phyloP scores from a whole-genome alignment of 2,797 vertebrate genomes.

The Staurois parvus region DNA sequence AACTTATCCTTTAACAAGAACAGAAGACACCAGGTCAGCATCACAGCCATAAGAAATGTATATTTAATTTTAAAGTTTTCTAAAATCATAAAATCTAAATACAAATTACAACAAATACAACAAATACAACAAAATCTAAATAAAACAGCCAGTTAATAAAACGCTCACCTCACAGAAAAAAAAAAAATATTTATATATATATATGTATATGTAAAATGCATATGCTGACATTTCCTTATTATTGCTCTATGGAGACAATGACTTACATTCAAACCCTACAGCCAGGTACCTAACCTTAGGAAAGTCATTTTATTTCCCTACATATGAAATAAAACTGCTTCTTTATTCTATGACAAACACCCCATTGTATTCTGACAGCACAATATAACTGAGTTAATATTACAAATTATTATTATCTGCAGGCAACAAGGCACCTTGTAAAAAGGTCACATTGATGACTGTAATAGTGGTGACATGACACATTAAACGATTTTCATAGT shows the following conservation, averaged over 20 bases:
- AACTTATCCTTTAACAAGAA: too few relatives aligned
- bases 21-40: too few relatives aligned
- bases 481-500: slow-evolving; percentile 39
- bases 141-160: too few relatives aligned
- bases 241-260: slow-evolving; percentile 50
- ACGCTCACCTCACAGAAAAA: too few relatives aligned
- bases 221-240: slow-evolving; percentile 8
- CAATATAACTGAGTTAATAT: slow-evolving; percentile 63
- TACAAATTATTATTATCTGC: slow-evolving; percentile 62
- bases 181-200: neutral
- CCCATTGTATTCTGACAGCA: slow-evolving; percentile 59
- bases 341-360: slow-evolving; percentile 57
- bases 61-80: too few relatives aligned
- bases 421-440: slow-evolving; percentile 63
- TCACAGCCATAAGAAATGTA: too few relatives aligned
- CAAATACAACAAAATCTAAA: too few relatives aligned
- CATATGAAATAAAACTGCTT: slow-evolving; percentile 54
- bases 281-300: slow-evolving; percentile 53
- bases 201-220: neutral
- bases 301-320: slow-evolving; percentile 56
- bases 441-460: slow-evolving; percentile 57
- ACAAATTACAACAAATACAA: too few relatives aligned
- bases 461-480: slow-evolving; percentile 44
- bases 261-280: slow-evolving; percentile 30
- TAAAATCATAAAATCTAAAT: too few relatives aligned